phyloP scores from a whole-genome alignment of 2,113 vertebrate species.

The Motacilla alba region DNA sequence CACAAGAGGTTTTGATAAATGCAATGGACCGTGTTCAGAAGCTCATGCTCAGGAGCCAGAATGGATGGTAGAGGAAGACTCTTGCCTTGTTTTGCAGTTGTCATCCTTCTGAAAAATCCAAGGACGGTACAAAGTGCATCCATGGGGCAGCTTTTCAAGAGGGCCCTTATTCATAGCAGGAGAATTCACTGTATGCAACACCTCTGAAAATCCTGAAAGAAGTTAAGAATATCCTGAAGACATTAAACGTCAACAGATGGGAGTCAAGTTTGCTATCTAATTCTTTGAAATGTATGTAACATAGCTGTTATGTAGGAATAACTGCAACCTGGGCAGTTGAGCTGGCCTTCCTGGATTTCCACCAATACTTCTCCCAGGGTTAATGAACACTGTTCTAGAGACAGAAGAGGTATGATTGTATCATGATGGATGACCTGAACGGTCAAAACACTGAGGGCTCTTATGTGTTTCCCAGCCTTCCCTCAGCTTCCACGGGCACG shows the following conservation, averaged over 20 bases:
- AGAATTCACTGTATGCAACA: neutral
- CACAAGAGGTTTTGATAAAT: neutral
- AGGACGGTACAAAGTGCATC: neutral
- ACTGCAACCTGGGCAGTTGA: neutral
- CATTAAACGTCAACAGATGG: neutral
- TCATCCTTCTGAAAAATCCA: neutral
- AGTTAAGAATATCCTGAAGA: neutral
- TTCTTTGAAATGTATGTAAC: neutral
- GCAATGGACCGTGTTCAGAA: neutral
- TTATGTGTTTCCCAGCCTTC: neutral
- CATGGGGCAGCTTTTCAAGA: neutral
- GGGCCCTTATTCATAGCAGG: neutral
- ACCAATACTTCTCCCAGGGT: neutral
- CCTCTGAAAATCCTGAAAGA: neutral
- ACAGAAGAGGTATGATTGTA: neutral
- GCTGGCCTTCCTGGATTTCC: neutral
- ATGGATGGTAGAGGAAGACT: neutral
- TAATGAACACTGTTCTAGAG: neutral
- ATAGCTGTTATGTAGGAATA: neutral
- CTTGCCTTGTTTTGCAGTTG: neutral
- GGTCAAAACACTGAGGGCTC: neutral
- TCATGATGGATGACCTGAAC: neutral
- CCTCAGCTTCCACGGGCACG: neutral
- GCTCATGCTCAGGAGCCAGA: neutral
- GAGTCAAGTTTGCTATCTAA: neutral